Evolutionary conservation across 2,113 vertebrate genomes (phyloP), one percentile per base, ranked within the genome.

Genomic region (Salvelinus alpinus): DNA sequence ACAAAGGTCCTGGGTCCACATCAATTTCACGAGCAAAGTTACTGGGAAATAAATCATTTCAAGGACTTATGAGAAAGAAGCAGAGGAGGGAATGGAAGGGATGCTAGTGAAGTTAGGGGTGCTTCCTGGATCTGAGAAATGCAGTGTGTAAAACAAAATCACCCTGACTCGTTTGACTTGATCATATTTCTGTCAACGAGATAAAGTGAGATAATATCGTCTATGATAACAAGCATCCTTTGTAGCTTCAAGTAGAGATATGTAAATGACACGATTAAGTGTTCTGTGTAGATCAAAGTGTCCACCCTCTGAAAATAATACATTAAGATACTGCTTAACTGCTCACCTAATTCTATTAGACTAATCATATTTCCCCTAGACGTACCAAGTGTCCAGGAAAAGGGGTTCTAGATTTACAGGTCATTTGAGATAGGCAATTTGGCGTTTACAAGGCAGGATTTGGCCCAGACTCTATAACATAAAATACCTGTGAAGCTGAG

Each of bases 31-130:
- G 72, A 90, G 88, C 81, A 86, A 76, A 88, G 74, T 92, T 91
- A 87, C 85, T 78, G 73, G 83, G 79, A 83, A 90, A 93, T 93
- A 92, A 93, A 93, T 92, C 88, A 92, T 87, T 88, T 88, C 54
- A 71, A 82, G 79, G 80, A 91, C 82, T 85, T 9, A 44, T 75
- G 82, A 87, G 73, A 74, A 78, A 86, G 24, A 44, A 48, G 31
- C 31, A 59, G 70, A 27, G 24, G 66, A 47, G 59, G 57, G 70
- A n/a, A 7, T 57, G 67, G 54, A 71, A 44, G 34, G 70, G 73
- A 69, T 62, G 71, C 20, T 4, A 71, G 70, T 73, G 71, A 73
- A 29, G 31, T 25, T 27, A 54, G 38, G 38, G 9, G 71, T 79
- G 68, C 51, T 51, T 67, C 60, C 67, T 31, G 67, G 51, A 14